A percentile compares a stretch with the other conserved stretches of the same genome.
Conservation (phyloP, 2,888 invertebrate genomes). For the Matsumyia berberina region DNA sequence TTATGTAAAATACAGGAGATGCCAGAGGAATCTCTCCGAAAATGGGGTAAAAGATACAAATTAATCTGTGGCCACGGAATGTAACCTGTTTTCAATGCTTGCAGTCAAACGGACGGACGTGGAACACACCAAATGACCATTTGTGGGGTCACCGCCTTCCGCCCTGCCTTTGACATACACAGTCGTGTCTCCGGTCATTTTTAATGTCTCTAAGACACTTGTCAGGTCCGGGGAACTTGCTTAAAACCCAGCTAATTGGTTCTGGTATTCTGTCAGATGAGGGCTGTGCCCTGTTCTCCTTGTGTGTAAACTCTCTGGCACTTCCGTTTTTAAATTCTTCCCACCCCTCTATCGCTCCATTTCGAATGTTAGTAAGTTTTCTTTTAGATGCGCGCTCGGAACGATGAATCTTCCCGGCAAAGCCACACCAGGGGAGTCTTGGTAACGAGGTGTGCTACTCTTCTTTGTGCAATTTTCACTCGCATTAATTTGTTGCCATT, state of each 20-base stretch:
- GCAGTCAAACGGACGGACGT: too few relatives aligned
- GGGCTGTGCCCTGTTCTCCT: not conserved
- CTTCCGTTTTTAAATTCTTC: conserved; percentile 64
- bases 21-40: conserved; percentile 3
- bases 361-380: conserved; percentile 35
- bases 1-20: conserved; percentile 17
- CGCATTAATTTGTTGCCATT: conserved; percentile 59
- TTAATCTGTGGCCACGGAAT: conserved; percentile 29
- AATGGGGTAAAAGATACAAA: conserved; percentile 15
- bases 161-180: not conserved
- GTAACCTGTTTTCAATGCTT: conserved; percentile 25
- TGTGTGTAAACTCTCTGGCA: conserved; percentile 29
- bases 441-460: conserved; percentile 27
- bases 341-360: conserved; percentile 18
- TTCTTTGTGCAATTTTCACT: conserved; percentile 19
- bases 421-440: conserved; percentile 2
- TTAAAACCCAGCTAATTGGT: conserved; percentile 40
- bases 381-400: too few relatives aligned
- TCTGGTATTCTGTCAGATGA: conserved; percentile 3
- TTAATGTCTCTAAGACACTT: conserved; percentile 4
- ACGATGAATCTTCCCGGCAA: too few relatives aligned
- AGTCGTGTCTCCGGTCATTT: too few relatives aligned
- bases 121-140: too few relatives aligned
- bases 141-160: not conserved
- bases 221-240: conserved; percentile 16